Base-by-base conservation (phyloP, 2,797 vertebrate species). In the Brachyrhaphis roseni region DNA sequence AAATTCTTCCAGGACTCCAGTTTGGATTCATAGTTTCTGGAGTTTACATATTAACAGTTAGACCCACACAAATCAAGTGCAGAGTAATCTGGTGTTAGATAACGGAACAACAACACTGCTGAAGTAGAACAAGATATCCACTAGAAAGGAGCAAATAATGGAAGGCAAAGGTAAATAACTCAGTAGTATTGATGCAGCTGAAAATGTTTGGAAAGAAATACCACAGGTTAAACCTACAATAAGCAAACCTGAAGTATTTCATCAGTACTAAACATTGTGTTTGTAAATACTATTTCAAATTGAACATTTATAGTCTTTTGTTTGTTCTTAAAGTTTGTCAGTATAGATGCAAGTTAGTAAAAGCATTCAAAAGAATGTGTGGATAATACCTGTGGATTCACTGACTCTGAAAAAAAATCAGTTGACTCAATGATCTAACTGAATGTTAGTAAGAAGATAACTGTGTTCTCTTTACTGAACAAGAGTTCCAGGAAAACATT, bases 21-120 rank as follows among this genome's bases (percentile, higher is more conserved):
- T 85, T 74, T 76, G 31, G 53, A 46, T 74, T 62, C 11, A 41
- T 23, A 5, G 34, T 78, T 57, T 70, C 23, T 8, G 76, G 41
- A 75, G 47, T 70, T 8, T n/a, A n/a, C 72, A 75, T 15, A 26
- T 66, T 47, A 43, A 28, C 18, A 57, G 18, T 26, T 39, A 11
- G 10, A 28, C 10, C 16, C n/a, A 45, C 3, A 16, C 47, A 51
- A 46, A 36, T 77, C 8, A 47, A 16, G 47, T 39, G 31, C 31
- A 59, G 28, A 26, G 0, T 12, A 2, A 13, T 31, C 8, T 74
- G 34, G 23, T 20, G 41, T 72, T 0, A 43, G 36, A 71, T n/a
- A n/a, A 5, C n/a, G 39, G 39, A 55, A 43, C 16, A 51, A 45
- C 26, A 34, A 43, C 39, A 36, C 53, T 39, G 36, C 5, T 45